These are phyloP conservation scores for Antigone vipio DNA, from an alignment of 2,113 vertebrate genomes.

Conservation along the genomic window DNA sequence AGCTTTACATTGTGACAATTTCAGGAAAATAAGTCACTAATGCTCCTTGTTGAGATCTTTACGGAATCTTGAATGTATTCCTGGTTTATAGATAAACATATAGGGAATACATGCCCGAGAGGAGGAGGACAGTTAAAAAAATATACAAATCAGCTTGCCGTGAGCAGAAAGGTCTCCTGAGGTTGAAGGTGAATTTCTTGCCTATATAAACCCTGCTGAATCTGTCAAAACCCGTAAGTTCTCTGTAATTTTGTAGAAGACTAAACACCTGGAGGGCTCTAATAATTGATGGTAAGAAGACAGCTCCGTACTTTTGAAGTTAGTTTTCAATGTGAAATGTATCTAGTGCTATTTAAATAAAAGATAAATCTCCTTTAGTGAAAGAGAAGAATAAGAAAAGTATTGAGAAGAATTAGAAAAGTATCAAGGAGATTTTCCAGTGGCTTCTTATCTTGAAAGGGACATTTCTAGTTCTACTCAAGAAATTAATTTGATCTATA, in stretches of 20 bases:
- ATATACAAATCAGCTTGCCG: neutral
- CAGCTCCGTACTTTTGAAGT: conserved; percentile 24
- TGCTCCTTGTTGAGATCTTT: neutral
- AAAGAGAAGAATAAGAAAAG: conserved; percentile 22
- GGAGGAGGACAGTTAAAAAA: neutral
- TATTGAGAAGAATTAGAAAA: conserved; percentile 29
- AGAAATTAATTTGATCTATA: conserved; percentile 46
- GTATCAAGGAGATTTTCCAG: conserved; percentile 17
- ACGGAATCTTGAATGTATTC: neutral
- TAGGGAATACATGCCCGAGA: neutral
- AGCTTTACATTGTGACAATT: neutral
- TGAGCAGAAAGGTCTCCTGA: conserved; percentile 16
- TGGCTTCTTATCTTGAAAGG: conserved; percentile 1
- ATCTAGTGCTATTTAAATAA: conserved; percentile 41
- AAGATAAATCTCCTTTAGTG: neutral
- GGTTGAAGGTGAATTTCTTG: conserved; percentile 40
- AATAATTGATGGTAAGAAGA: conserved; percentile 46
- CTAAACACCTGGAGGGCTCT: conserved; percentile 32
- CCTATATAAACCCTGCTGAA: conserved; percentile 10
- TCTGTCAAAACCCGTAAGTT: conserved; percentile 27
- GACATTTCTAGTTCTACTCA: neutral
- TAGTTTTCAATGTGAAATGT: conserved; percentile 46
- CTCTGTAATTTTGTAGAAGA: conserved; percentile 10
- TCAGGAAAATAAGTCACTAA: neutral
- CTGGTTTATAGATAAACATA: neutral